Percentiles rank a stretch among this genome's conserved stretches.
Conservation (phyloP, 2,113 vertebrate genomes). For the Nothoprocta perdicaria region DNA sequence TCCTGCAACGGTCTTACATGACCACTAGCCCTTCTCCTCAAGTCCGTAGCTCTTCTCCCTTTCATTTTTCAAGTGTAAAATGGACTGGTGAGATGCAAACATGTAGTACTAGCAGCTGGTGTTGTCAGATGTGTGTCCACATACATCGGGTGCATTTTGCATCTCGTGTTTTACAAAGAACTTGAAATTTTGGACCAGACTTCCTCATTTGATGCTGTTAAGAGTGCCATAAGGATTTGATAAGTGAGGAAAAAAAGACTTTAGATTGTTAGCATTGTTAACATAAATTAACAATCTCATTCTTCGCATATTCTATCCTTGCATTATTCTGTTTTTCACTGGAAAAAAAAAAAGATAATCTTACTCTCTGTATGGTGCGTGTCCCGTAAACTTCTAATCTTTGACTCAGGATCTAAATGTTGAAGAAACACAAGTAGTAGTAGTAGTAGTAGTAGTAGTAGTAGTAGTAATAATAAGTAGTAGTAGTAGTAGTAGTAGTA, state of each 20-base stretch:
- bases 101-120: background rate
- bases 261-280: background rate
- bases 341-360: background rate
- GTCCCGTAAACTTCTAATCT: background rate
- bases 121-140: background rate
- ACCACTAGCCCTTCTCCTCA: background rate
- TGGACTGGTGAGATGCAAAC: background rate
- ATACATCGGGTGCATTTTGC: background rate
- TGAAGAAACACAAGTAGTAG: background rate
- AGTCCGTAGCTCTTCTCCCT: too few species aligned
- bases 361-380: too few species aligned
- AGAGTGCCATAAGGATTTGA: background rate
- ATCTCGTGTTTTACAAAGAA: background rate
- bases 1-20: accelerated
- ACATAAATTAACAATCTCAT: accelerated
- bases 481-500: background rate
- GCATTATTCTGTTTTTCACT: background rate
- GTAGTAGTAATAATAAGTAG: background rate
- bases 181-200: background rate
- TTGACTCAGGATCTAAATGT: background rate
- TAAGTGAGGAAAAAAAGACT: background rate
- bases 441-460: background rate
- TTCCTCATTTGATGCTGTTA: background rate
- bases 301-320: background rate
- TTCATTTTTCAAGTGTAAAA: background rate